phyloP scores from a whole-genome alignment of 2,888 invertebrate species.

The Andrena praecox region DNA sequence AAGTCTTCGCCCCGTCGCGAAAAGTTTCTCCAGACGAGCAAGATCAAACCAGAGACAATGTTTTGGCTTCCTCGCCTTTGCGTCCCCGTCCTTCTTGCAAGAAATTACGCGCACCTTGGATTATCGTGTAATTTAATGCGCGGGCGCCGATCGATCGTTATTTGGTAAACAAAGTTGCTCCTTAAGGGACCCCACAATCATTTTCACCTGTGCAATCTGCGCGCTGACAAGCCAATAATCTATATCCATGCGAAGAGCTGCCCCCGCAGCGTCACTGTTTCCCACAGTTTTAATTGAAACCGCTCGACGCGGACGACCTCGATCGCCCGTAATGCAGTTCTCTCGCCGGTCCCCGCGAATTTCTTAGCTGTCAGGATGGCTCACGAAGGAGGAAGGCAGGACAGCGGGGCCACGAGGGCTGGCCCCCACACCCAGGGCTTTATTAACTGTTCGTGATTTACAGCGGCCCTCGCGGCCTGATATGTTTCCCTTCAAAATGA shows the following conservation, averaged over 20 bases:
- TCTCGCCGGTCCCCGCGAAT: slow-evolving; percentile 39
- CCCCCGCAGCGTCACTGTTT: too few relatives aligned
- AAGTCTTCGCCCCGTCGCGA: slow-evolving; percentile 48
- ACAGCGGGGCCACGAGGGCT: neutral
- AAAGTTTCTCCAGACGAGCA: slow-evolving; percentile 49
- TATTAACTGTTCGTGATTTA: slow-evolving; percentile 71
- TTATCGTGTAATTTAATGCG: too few relatives aligned
- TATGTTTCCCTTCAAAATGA: slow-evolving; percentile 69
- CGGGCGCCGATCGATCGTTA: too few relatives aligned
- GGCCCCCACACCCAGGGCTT: slow-evolving; percentile 50
- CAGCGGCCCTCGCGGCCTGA: slow-evolving; percentile 63
- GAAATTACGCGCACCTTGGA: neutral
- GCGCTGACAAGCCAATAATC: neutral
- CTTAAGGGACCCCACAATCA: too few relatives aligned
- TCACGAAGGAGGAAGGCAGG: slow-evolving; percentile 34
- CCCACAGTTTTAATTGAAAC: neutral
- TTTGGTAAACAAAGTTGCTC: neutral
- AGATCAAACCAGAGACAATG: slow-evolving; percentile 49
- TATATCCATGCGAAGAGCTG: neutral
- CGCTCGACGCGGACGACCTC: neutral
- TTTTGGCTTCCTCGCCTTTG: slow-evolving; percentile 23
- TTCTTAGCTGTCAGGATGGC: slow-evolving; percentile 42
- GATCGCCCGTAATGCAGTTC: slow-evolving; percentile 32
- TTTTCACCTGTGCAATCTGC: neutral
- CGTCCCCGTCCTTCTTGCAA: neutral